These are phyloP conservation scores for Idaea aversata DNA, from an alignment of 2,888 invertebrate species.

Conservation along the genomic window DNA sequence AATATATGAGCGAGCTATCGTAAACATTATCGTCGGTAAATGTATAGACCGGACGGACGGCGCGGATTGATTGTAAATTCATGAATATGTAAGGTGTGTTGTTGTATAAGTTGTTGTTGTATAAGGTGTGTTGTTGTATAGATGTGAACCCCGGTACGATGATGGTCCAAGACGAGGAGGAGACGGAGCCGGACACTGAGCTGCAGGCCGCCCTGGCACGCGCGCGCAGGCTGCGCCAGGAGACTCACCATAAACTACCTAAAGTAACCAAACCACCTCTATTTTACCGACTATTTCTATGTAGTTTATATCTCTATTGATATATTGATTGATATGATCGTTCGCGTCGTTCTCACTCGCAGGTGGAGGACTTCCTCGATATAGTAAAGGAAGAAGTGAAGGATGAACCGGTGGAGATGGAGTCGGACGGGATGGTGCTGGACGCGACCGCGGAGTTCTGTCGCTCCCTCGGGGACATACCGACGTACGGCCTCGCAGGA, in stretches of 20 bases:
- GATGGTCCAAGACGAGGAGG: constrained; percentile 69
- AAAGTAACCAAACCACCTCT: constrained; percentile 42
- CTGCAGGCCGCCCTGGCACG: constrained; percentile 87
- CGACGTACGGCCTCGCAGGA: constrained; percentile 95
- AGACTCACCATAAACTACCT: constrained; percentile 32
- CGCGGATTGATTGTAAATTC: constrained; percentile 40
- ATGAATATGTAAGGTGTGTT: background rate
- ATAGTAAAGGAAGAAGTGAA: constrained; percentile 80
- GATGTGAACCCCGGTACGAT: constrained; percentile 7
- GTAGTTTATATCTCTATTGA: too few relatives aligned
- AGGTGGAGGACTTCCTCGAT: constrained; percentile 68
- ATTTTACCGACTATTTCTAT: background rate
- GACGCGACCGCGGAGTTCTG: constrained; percentile 99
- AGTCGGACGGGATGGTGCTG: constrained; percentile 85
- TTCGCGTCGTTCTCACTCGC: constrained; percentile 14
- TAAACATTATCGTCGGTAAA: too few relatives aligned
- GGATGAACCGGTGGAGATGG: constrained; percentile 52
- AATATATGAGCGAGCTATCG: too few relatives aligned
- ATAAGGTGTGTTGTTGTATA: background rate
- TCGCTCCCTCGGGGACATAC: constrained; percentile 96
- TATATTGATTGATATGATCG: too few relatives aligned
- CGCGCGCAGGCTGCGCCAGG: constrained; percentile 84
- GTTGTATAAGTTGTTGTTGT: background rate
- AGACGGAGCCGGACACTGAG: constrained; percentile 86
- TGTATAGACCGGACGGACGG: too few relatives aligned